phyloP scores from a whole-genome alignment of 1,140 invertebrate species.

The Drosophila pseudoananassae region DNA sequence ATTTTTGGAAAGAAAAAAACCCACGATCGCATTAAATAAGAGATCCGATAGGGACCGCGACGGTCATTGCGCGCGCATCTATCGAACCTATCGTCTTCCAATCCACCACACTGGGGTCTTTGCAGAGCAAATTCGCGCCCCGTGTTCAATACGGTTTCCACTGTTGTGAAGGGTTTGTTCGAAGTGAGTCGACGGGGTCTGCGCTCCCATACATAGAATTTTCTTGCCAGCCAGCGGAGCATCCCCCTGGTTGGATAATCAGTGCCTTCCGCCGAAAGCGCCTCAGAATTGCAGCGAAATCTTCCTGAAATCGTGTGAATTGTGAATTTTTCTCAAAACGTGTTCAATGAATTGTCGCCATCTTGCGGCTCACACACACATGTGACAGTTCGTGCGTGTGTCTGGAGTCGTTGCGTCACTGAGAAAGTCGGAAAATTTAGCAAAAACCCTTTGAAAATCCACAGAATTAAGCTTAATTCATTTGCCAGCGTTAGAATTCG shows the following conservation, averaged over 20 bases:
- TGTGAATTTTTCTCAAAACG: conserved; percentile 57
- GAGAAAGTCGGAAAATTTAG: conserved; percentile 43
- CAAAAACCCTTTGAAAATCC: conserved; percentile 12
- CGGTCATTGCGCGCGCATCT: background rate
- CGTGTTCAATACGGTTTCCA: conserved; percentile 63
- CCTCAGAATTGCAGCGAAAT: conserved; percentile 12
- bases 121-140: conserved; percentile 54
- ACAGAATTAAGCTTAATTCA: conserved; percentile 11
- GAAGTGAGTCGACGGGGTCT: conserved; percentile 72
- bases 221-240: conserved; percentile 43
- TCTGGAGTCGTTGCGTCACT: conserved; percentile 68
- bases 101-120: background rate
- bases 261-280: conserved; percentile 38
- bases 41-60: background rate
- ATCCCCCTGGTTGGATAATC: conserved; percentile 62
- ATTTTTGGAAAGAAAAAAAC: background rate
- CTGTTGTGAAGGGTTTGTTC: conserved; percentile 84
- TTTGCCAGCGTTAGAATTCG: background rate
- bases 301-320: conserved; percentile 44
- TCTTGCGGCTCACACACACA: conserved; percentile 69
- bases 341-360: conserved; percentile 57
- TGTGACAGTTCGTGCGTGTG: conserved; percentile 64
- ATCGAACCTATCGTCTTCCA: conserved; percentile 1
- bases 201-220: conserved; percentile 30
- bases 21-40: background rate